Percentiles rank a stretch among this genome's conserved stretches.
Evolutionary conservation across 1,140 invertebrate genomes (phyloP).

Genomic region (Triops cancriformis): DNA sequence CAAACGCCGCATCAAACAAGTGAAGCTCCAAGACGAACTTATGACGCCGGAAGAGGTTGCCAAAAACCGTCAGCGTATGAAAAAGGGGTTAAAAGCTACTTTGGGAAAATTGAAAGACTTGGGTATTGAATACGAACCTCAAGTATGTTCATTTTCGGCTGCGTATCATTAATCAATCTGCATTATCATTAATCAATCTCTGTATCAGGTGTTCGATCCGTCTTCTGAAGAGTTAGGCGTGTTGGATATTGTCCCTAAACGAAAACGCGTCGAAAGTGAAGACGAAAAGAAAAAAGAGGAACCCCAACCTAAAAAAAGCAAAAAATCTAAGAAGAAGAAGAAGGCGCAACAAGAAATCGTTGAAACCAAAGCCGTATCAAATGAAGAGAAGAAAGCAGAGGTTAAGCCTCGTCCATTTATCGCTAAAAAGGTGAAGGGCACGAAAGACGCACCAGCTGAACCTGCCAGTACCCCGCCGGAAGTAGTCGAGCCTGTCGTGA

Average conservation of each 20-base stretch:
- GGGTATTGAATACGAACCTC: slow-evolving; percentile 31
- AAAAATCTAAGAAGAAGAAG: neutral
- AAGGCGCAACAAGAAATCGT: neutral
- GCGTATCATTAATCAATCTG: neutral
- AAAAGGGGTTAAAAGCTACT: slow-evolving; percentile 23
- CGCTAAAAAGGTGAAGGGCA: neutral
- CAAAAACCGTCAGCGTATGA: slow-evolving; percentile 20
- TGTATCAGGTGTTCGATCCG: neutral
- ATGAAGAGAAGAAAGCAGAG: neutral
- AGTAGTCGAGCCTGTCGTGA: neutral
- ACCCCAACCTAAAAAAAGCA: neutral
- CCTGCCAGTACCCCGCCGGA: neutral
- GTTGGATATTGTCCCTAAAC: neutral
- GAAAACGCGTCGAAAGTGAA: neutral
- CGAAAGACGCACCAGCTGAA: neutral
- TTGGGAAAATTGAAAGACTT: slow-evolving; percentile 29
- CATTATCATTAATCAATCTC: neutral
- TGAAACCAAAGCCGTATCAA: neutral
- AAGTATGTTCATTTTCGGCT: neutral
- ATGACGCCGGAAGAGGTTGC: slow-evolving; percentile 26
- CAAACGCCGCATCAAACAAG: slow-evolving; percentile 15
- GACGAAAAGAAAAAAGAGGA: neutral
- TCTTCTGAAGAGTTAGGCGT: neutral
- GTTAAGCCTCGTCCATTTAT: slow-evolving; percentile 8
- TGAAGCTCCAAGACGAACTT: slow-evolving; percentile 18